Percentiles rank a stretch among this genome's conserved stretches.
Conservation (phyloP, 2,888 invertebrate genomes). For the Opisthograptis luteolata region DNA sequence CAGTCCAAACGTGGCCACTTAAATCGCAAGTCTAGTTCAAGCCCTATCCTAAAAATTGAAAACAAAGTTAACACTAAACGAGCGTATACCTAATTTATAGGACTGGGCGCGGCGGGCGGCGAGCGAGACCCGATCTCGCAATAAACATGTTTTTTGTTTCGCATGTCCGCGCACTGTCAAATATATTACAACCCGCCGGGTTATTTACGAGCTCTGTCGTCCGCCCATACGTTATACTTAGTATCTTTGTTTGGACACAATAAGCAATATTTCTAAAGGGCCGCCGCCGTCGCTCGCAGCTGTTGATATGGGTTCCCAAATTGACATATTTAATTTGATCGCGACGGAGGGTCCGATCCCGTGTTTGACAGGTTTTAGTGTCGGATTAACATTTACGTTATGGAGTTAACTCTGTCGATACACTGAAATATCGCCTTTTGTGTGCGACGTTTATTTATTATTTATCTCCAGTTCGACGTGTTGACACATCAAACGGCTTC, state of each 20-base stretch:
- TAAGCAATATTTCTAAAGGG: constrained; percentile 84
- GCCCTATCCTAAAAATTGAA: constrained; percentile 35
- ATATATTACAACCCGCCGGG: constrained; percentile 83
- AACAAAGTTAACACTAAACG: constrained; percentile 69
- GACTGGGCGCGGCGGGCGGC: constrained; percentile 48
- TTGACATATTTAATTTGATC: constrained; percentile 85
- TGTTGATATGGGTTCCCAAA: constrained; percentile 84
- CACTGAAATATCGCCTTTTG: constrained; percentile 57
- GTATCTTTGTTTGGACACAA: constrained; percentile 85
- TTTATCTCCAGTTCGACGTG: constrained; percentile 49
- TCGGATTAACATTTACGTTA: constrained; percentile 80
- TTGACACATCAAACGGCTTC: constrained; percentile 74
- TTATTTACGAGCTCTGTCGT: constrained; percentile 82
- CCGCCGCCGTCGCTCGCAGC: constrained; percentile 80
- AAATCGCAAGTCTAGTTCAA: constrained; percentile 12
- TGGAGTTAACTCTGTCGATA: constrained; percentile 73
- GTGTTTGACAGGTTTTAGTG: constrained; percentile 83
- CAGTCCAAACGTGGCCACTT: neutral
- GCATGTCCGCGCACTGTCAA: constrained; percentile 84
- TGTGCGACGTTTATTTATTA: constrained; percentile 48
- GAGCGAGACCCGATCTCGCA: constrained; percentile 68
- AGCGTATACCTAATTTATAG: constrained; percentile 70
- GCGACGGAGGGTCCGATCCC: constrained; percentile 76
- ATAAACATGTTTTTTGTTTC: constrained; percentile 84
- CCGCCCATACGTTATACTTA: constrained; percentile 85